These are phyloP conservation scores for Nesospiza acunhae DNA, from an alignment of 2,113 vertebrate genomes.

Conservation along the genomic window DNA sequence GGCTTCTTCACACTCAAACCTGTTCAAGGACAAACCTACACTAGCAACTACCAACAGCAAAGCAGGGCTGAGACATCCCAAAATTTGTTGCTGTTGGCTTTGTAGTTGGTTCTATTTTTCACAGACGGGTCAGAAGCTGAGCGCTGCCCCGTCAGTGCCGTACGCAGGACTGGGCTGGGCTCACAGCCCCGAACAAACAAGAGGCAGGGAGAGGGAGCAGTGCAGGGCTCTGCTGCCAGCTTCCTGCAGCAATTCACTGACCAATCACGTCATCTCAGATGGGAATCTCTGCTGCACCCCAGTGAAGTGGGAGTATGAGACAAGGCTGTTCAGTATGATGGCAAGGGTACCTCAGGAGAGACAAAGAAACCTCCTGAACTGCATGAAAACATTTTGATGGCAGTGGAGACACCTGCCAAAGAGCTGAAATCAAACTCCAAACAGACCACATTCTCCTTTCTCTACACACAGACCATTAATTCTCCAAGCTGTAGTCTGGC, in stretches of 20 bases:
- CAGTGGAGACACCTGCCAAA: not conserved
- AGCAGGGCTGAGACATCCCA: not conserved
- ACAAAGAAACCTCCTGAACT: not conserved
- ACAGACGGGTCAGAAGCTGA: not conserved
- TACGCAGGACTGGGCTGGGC: not conserved
- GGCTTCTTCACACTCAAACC: conserved; percentile 47
- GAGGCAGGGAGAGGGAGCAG: not conserved
- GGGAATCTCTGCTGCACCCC: not conserved
- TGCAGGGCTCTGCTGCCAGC: not conserved
- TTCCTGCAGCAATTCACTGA: not conserved
- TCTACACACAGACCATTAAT: not conserved
- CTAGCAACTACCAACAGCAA: conserved; percentile 4
- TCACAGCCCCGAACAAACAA: not conserved
- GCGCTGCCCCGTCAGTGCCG: not conserved
- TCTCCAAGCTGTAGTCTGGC: not conserved
- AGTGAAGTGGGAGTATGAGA: not conserved
- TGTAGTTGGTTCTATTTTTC: not conserved
- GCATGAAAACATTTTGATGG: not conserved
- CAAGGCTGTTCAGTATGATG: not conserved
- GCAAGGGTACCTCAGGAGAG: not conserved
- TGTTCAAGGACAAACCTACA: conserved; percentile 56
- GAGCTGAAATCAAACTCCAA: not conserved
- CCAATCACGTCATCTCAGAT: not conserved
- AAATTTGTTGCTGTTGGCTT: not conserved
- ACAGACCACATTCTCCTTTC: not conserved